Evolutionary conservation across 64 coral and sea anemone species (phyloP).

Genomic region (Astreopora myriophthalma): DNA sequence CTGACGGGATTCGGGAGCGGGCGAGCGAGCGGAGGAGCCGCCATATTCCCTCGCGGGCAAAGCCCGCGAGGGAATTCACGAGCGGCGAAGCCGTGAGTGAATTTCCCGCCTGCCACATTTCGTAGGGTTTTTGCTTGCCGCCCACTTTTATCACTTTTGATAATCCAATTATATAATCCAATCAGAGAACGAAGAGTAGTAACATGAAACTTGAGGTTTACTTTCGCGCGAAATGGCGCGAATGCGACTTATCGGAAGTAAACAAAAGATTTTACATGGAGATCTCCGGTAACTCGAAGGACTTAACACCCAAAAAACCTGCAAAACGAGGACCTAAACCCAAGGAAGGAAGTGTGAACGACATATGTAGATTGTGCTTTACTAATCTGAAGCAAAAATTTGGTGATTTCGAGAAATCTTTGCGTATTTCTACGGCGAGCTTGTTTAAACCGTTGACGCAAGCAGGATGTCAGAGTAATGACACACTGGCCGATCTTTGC

Average conservation of each 20-base stretch:
- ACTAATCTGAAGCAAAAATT: conserved; percentile 54
- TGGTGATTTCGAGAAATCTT: conserved; percentile 66
- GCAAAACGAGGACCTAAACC: conserved; percentile 4
- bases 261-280: neutral
- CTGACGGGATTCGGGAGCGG: too few species aligned
- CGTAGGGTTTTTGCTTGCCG: neutral
- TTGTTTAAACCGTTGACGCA: conserved; percentile 5
- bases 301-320: neutral
- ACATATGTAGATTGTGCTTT: conserved; percentile 47
- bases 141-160: conserved; percentile 8
- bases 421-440: conserved; percentile 41
- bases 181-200: too few species aligned
- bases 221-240: neutral
- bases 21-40: too few species aligned
- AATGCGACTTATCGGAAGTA: neutral
- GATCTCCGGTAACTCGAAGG: neutral
- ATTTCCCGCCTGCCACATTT: too few species aligned
- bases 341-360: conserved; percentile 33
- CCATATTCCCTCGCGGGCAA: too few species aligned
- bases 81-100: too few species aligned
- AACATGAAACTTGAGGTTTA: neutral
- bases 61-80: too few species aligned
- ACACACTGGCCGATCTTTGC: neutral
- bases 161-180: too few species aligned
- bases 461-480: neutral